Conservation (phyloP, 2,797 vertebrate genomes). For the Zenarchopterus dispar region DNA sequence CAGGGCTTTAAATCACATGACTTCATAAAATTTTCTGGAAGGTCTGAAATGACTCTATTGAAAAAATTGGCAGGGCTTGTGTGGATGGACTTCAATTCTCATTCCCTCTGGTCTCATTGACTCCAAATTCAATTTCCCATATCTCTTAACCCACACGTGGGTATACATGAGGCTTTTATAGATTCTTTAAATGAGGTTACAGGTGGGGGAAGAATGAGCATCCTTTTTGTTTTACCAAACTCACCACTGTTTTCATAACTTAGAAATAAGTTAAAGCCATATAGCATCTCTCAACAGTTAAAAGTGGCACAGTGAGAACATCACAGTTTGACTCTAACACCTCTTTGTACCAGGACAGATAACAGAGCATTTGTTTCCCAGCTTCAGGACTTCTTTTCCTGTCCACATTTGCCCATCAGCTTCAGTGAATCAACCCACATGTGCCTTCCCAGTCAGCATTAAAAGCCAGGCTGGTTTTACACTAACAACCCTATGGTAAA, state of each 20-base stretch:
- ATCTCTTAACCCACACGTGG: conserved; percentile 22
- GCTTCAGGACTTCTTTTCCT: conserved; percentile 38
- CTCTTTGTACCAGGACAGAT: too few relatives aligned
- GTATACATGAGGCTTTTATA: conserved; percentile 10
- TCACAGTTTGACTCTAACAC: too few relatives aligned
- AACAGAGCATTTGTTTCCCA: conserved; percentile 11
- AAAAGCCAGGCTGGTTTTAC: conserved; percentile 40
- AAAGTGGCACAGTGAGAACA: too few relatives aligned
- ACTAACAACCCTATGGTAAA: conserved; percentile 51
- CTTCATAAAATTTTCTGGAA: conserved; percentile 50
- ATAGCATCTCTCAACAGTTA: too few relatives aligned
- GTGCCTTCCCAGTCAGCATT: conserved; percentile 48
- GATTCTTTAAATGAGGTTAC: not conserved
- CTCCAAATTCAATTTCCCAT: conserved; percentile 23
- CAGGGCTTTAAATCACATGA: conserved; percentile 47
- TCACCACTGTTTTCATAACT: too few relatives aligned
- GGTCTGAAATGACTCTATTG: conserved; percentile 50
- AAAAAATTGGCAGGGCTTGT: conserved; percentile 52
- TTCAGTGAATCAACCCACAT: conserved; percentile 53
- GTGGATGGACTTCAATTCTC: conserved; percentile 42
- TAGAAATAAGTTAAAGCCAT: too few relatives aligned
- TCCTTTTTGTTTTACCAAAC: too few relatives aligned
- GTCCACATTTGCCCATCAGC: conserved; percentile 49
- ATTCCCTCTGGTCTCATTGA: conserved; percentile 43
- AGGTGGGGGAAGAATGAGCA: not conserved